Conservation (phyloP, 2,797 vertebrate species). For the Florisuga fusca region DNA sequence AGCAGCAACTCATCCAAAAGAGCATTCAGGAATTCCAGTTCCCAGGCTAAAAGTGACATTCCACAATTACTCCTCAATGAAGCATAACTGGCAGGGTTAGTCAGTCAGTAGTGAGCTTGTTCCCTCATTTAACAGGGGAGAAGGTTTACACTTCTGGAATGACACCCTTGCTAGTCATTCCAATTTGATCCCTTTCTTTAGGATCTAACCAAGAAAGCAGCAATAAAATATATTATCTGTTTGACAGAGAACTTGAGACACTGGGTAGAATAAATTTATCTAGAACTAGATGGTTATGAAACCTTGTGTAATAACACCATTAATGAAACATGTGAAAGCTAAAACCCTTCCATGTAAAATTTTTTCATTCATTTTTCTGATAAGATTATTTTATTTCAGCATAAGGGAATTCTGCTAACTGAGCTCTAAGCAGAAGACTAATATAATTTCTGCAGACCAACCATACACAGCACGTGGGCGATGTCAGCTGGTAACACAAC, state of each 20-base stretch:
- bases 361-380: neutral
- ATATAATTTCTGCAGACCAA: neutral
- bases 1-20: constrained; percentile 9
- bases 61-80: constrained; percentile 31
- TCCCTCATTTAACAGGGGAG: constrained; percentile 49
- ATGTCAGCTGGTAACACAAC: neutral
- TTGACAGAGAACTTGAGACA: neutral
- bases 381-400: neutral
- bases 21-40: constrained; percentile 25
- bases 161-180: neutral
- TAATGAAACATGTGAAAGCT: neutral
- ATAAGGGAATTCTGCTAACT: neutral
- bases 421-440: neutral
- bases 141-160: neutral
- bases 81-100: constrained; percentile 27
- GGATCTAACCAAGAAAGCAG: neutral
- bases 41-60: constrained; percentile 31
- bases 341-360: neutral
- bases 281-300: neutral
- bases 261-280: neutral
- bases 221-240: neutral
- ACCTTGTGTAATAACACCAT: fast-evolving
- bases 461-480: neutral
- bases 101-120: neutral
- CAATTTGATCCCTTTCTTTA: neutral